Base-by-base conservation (phyloP, 2,113 vertebrate genomes). In the Pollachius pollachius region DNA sequence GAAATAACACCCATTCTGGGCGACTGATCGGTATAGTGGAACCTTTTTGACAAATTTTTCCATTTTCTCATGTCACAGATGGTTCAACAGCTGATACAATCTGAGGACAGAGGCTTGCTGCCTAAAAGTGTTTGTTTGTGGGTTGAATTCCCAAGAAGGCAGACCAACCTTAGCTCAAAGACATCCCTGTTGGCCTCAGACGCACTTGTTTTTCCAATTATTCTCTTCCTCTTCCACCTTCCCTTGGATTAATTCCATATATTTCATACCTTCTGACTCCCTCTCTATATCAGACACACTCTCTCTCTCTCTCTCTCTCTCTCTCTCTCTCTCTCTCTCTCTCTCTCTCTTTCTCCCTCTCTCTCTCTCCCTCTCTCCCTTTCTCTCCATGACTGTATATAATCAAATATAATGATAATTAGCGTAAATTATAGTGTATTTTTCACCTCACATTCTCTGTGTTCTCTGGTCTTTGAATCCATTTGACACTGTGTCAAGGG, bases 1-100 rank as follows among this genome's bases (percentile, higher is more conserved):
- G 87, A 87, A 84, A 87, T 86, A 87, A 77, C 34, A 70, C 27
- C 65, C 7, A 5, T 48, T 52, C 67, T 65, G 61, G 75, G 54
- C 30, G 69, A 80, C 74, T 79, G 65, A 76, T 77, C 52, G 70
- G 73, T 63, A 15, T 52, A 57, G 21, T 19, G 62, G 72, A 66
- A 71, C 68, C 59, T 83, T 79, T 63, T 70, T 71, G 54, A 57
- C 54, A 64, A 37, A 67, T 60, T 73, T 76, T 82, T 77, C 67
- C 59, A 71, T 77, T 78, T 75, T 16, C 52, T 61, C 59, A 19
- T 59, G 65, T 77, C 73, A 82, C 71, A 67, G 72, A 84, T 84
- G 80, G 82, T 83, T 85, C 81, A 67, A 70, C 78, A 77, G 63
- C 65, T 78, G 69, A 81, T 66, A 65, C 62, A 66, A 65, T 76